phyloP scores from a whole-genome alignment of 2,888 invertebrate species.

The Seladonia tumulorum region DNA sequence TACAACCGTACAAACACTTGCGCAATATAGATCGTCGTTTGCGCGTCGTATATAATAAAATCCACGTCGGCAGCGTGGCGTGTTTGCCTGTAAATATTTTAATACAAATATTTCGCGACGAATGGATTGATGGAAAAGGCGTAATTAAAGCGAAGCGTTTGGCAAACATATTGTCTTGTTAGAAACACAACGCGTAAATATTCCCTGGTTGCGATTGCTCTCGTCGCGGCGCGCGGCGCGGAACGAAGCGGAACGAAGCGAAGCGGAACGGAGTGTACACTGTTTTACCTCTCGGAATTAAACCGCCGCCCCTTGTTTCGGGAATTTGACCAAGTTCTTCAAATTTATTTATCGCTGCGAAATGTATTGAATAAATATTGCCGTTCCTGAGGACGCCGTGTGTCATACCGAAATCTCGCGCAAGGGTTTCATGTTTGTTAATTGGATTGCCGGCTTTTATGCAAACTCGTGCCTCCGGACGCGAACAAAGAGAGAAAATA shows the following conservation, averaged over 20 bases:
- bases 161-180: slow-evolving; percentile 28
- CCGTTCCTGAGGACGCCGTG: not conserved
- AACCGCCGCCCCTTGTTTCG: not conserved
- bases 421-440: not conserved
- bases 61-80: not conserved
- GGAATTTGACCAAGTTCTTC: not conserved
- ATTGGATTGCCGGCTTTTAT: slow-evolving; percentile 1
- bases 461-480: not conserved
- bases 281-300: not conserved
- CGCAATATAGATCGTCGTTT: slow-evolving; percentile 25
- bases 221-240: not conserved
- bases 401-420: not conserved
- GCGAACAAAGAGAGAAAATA: not conserved
- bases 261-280: not conserved
- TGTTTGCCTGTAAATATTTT: slow-evolving; percentile 43
- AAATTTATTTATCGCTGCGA: not conserved
- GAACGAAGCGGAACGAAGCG: not conserved
- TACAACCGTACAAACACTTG: slow-evolving; percentile 27
- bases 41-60: slow-evolving; percentile 34
- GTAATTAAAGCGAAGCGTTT: slow-evolving; percentile 31
- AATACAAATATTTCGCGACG: slow-evolving; percentile 27
- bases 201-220: slow-evolving; percentile 18
- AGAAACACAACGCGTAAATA: slow-evolving; percentile 34
- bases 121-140: slow-evolving; percentile 37
- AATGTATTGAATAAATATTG: slow-evolving; percentile 2